A percentile compares a stretch with the other conserved stretches of the same genome.
These are phyloP conservation scores for Cinclus cinclus DNA, from an alignment of 2,113 vertebrate species.

Conservation along the genomic window DNA sequence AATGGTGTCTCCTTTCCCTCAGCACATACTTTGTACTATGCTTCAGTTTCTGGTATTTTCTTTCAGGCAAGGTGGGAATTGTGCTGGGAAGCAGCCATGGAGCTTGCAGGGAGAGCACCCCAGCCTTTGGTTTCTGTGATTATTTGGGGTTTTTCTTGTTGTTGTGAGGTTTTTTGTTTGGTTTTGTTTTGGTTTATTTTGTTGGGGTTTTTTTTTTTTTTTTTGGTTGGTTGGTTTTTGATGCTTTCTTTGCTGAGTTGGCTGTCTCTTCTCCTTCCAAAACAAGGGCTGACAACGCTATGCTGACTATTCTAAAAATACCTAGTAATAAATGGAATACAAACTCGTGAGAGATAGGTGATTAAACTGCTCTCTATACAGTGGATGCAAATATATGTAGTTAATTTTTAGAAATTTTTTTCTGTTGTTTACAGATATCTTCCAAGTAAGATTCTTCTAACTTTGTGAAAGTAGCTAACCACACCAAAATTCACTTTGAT, in stretches of 20 bases:
- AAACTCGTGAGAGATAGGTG: neutral
- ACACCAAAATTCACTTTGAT: neutral
- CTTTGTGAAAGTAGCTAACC: neutral
- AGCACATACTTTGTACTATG: neutral
- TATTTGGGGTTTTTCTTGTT: neutral
- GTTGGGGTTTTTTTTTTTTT: no score
- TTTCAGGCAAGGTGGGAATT: neutral
- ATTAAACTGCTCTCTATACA: neutral
- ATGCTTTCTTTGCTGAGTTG: neutral
- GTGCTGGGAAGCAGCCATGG: neutral
- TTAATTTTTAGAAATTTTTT: neutral
- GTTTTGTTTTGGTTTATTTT: neutral
- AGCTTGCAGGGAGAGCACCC: neutral
- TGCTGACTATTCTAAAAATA: neutral
- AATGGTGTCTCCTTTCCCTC: neutral
- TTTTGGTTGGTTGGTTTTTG: neutral
- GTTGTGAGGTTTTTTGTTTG: no score
- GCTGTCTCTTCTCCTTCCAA: neutral
- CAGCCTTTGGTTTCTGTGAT: accelerated
- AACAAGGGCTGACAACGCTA: neutral
- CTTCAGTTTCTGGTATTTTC: neutral
- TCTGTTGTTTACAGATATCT: neutral
- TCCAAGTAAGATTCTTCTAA: neutral
- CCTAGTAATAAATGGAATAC: neutral
- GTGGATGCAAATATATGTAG: neutral